Evolutionary conservation across 2,113 vertebrate genomes (phyloP).

Genomic region (Eubucco bourcierii): DNA sequence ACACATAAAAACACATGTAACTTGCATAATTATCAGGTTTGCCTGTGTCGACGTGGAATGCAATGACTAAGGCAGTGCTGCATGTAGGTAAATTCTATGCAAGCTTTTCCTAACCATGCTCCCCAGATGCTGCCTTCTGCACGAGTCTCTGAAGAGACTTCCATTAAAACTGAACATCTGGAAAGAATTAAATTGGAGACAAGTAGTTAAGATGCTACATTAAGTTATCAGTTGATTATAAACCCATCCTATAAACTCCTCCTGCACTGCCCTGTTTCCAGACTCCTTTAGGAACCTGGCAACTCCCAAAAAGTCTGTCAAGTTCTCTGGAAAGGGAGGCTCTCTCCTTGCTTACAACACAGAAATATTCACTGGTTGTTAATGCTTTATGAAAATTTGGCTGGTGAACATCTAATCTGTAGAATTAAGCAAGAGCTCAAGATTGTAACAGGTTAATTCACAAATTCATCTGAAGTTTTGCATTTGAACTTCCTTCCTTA

Average conservation of each 20-base stretch:
- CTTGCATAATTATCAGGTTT: not conserved
- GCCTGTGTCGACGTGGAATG: not conserved
- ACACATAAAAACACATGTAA: not conserved
- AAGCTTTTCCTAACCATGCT: not conserved
- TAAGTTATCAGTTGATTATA: slow-evolving; percentile 29
- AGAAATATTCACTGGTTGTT: not conserved
- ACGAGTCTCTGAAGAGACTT: slow-evolving; percentile 1
- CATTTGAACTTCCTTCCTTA: not conserved
- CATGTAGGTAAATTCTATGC: not conserved
- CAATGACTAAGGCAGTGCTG: not conserved
- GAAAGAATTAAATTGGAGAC: not conserved
- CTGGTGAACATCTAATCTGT: not conserved
- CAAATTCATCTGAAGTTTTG: not conserved
- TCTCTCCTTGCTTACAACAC: not conserved
- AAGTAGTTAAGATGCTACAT: slow-evolving; percentile 32
- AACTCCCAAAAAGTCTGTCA: not conserved
- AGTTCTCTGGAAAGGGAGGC: not conserved
- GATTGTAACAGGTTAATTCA: not conserved
- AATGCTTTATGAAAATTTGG: not conserved
- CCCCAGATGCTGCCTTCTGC: slow-evolving; percentile 11
- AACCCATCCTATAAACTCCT: not conserved
- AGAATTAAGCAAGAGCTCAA: not conserved
- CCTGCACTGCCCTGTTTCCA: not conserved
- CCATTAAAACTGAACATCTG: slow-evolving; percentile 33
- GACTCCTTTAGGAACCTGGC: not conserved